Conservation (phyloP, 2,888 invertebrate species). For the Erebia palarica region DNA sequence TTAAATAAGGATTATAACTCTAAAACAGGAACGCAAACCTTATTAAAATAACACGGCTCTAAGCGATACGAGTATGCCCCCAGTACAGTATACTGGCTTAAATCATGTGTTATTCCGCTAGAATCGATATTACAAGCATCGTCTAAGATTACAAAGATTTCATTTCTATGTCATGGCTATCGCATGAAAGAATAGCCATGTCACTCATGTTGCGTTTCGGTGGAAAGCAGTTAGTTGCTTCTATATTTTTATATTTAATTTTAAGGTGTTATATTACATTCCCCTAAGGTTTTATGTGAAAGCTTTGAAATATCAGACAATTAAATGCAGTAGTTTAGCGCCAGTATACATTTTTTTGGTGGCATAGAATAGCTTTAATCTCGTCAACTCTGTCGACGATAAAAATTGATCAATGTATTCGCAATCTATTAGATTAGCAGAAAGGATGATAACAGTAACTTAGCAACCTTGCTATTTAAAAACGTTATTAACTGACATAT, state of each 20-base stretch:
- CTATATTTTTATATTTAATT: not conserved
- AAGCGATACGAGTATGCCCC: not conserved
- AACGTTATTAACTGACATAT: too few relatives aligned
- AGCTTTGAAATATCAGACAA: not conserved
- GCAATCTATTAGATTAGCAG: too few relatives aligned
- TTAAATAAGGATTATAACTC: too few relatives aligned
- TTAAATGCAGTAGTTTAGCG: not conserved
- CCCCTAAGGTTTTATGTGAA: not conserved
- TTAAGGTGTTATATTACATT: slow-evolving; percentile 8
- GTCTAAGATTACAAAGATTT: slow-evolving; percentile 1
- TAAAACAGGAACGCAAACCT: too few relatives aligned
- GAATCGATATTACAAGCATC: not conserved
- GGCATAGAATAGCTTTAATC: too few relatives aligned
- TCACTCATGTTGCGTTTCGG: not conserved
- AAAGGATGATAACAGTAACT: too few relatives aligned
- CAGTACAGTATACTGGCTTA: not conserved
- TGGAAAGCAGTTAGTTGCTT: not conserved
- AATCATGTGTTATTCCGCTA: not conserved
- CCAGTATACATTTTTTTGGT: too few relatives aligned
- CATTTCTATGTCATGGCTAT: not conserved
- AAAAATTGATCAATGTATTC: too few relatives aligned
- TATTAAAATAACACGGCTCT: too few relatives aligned
- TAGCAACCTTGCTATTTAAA: too few relatives aligned
- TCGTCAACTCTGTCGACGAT: too few relatives aligned
- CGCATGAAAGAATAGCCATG: not conserved